phyloP scores from a whole-genome alignment of 2,888 invertebrate genomes.

The Napeogenes inachia region DNA sequence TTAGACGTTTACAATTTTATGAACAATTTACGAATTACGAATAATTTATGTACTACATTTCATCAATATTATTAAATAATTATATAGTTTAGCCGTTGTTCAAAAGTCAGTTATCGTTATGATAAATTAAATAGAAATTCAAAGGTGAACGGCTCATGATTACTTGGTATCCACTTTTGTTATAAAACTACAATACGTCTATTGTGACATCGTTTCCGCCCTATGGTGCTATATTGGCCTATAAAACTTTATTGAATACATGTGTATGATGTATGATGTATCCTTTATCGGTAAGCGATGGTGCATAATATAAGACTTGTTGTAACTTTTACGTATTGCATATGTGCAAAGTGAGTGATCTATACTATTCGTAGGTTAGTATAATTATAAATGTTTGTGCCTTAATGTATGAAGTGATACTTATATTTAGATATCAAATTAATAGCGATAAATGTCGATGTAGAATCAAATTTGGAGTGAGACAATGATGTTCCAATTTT shows the following conservation, averaged over 20 bases:
- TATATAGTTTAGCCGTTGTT: not conserved
- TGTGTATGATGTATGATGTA: constrained; percentile 11
- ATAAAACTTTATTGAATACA: constrained; percentile 6
- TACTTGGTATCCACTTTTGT: constrained; percentile 14
- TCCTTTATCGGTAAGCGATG: constrained; percentile 26
- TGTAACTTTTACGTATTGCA: constrained; percentile 41
- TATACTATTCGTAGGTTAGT: constrained; percentile 38
- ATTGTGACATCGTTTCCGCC: constrained; percentile 27
- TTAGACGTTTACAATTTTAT: not conserved
- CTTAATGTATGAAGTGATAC: constrained; percentile 58
- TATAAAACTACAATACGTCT: constrained; percentile 25
- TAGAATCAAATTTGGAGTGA: constrained; percentile 25
- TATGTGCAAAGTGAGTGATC: constrained; percentile 45
- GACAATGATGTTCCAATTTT: constrained; percentile 38
- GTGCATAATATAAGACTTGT: constrained; percentile 56
- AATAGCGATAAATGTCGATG: constrained; percentile 7
- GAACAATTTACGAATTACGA: constrained; percentile 1
- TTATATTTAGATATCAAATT: constrained; percentile 26
- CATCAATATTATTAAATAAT: not conserved
- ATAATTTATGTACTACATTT: not conserved
- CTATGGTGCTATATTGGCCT: constrained; percentile 32
- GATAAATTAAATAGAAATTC: constrained; percentile 7
- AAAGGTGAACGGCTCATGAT: constrained; percentile 9
- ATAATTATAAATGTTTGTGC: constrained; percentile 51
- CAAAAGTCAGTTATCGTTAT: not conserved